phyloP scores from a whole-genome alignment of 1,140 invertebrate species.

The Aphidius gifuensis region DNA sequence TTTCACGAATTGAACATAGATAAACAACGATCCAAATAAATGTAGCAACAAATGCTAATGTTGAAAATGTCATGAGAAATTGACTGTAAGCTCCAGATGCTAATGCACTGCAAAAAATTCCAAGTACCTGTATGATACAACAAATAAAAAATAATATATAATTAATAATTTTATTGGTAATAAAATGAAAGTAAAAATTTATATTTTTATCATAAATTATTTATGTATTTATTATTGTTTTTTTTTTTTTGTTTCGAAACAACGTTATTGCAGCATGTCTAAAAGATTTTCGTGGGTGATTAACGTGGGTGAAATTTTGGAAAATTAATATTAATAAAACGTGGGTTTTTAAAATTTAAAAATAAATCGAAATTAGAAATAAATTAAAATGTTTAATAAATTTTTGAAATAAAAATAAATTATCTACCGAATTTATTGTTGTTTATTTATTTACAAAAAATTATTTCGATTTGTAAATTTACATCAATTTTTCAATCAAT shows the following conservation, averaged over 20 bases:
- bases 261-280: not conserved
- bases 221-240: not conserved
- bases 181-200: not conserved
- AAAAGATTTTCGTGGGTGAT: not conserved
- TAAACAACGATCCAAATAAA: conserved; percentile 80
- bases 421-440: no score
- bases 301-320: not conserved
- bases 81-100: conserved; percentile 70
- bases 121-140: conserved; percentile 66
- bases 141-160: conserved; percentile 14
- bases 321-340: conserved; percentile 10
- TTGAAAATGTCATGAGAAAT: conserved; percentile 76
- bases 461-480: no score
- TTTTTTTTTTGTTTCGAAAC: not conserved
- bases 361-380: no score
- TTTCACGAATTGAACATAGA: conserved; percentile 73
- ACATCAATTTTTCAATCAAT: no score
- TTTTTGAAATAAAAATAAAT: no score
- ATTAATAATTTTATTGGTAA: no score
- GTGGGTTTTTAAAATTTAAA: not conserved
- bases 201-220: not conserved
- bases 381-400: no score
- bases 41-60: conserved; percentile 75
- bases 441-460: no score
- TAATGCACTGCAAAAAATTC: conserved; percentile 76